Conservation (phyloP, 37 sponge, comb jelly and placozoan genomes). For the Dysidea cf. avara region DNA sequence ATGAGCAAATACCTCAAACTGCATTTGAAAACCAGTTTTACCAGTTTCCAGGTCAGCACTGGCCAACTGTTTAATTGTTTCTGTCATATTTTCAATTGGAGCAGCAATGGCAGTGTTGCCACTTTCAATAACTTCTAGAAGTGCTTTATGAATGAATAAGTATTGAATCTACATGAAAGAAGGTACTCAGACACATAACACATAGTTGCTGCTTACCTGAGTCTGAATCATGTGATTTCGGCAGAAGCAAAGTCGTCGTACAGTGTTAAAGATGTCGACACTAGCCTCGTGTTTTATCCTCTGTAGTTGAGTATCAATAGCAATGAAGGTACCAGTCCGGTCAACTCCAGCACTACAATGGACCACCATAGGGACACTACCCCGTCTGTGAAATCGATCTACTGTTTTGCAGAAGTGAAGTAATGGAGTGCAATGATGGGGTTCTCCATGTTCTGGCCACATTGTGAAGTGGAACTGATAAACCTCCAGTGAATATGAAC, state of each 20-base stretch:
- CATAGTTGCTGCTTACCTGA: constrained; percentile 49
- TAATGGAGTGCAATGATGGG: constrained; percentile 82
- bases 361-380: constrained; percentile 75
- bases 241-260: constrained; percentile 72
- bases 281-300: constrained; percentile 61
- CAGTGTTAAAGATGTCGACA: constrained; percentile 79
- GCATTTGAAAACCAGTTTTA: constrained; percentile 29
- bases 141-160: constrained; percentile 76
- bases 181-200: background rate
- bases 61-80: constrained; percentile 9
- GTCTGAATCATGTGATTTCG: constrained; percentile 95
- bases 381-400: constrained; percentile 43
- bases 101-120: constrained; percentile 70
- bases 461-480: constrained; percentile 86
- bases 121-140: constrained; percentile 79
- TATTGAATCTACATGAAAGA: constrained; percentile 62
- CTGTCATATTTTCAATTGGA: constrained; percentile 31
- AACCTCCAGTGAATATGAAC: too few species aligned
- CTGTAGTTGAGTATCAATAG: too few species aligned
- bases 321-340: constrained; percentile 89
- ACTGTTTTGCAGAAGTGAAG: constrained; percentile 85
- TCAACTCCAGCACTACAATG: constrained; percentile 98
- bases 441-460: constrained; percentile 98
- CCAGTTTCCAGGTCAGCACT: constrained; percentile 20
- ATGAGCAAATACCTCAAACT: constrained; percentile 60